A percentile compares a stretch with the other conserved stretches of the same genome.
These are phyloP conservation scores for Plagiodera versicolora DNA, from an alignment of 2,888 invertebrate genomes.

Conservation along the genomic window DNA sequence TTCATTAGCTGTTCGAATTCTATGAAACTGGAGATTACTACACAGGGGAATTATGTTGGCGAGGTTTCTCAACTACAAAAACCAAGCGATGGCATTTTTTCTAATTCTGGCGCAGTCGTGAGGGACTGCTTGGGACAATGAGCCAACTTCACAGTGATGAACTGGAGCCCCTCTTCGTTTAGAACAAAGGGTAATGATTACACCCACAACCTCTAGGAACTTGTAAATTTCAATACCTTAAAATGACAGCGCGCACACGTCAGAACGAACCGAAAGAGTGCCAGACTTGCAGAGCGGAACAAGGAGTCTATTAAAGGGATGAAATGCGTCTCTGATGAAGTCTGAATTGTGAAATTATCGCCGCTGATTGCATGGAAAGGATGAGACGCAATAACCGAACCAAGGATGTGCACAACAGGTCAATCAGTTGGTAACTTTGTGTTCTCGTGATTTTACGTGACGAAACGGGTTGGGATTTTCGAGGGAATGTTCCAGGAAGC, in stretches of 20 bases:
- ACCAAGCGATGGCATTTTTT: too few relatives aligned
- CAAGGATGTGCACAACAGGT: constrained; percentile 33
- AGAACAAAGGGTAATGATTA: not conserved
- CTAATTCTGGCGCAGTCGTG: too few relatives aligned
- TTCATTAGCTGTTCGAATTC: not conserved
- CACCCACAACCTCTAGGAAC: not conserved
- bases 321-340: constrained; percentile 55
- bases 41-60: too few relatives aligned
- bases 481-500: too few relatives aligned
- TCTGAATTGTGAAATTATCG: constrained; percentile 55
- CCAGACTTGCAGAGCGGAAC: too few relatives aligned
- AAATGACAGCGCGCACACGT: not conserved
- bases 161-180: not conserved
- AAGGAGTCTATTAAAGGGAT: constrained; percentile 52
- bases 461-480: too few relatives aligned
- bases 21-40: too few relatives aligned
- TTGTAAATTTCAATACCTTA: not conserved
- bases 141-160: too few relatives aligned
- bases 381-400: constrained; percentile 34
- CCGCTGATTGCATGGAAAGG: constrained; percentile 50
- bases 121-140: too few relatives aligned
- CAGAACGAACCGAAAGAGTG: constrained; percentile 20
- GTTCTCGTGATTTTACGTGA: constrained; percentile 27
- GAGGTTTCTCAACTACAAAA: too few relatives aligned
- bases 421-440: constrained; percentile 25